phyloP scores from a whole-genome alignment of 2,888 invertebrate genomes.

The Exocentrus adspersus region DNA sequence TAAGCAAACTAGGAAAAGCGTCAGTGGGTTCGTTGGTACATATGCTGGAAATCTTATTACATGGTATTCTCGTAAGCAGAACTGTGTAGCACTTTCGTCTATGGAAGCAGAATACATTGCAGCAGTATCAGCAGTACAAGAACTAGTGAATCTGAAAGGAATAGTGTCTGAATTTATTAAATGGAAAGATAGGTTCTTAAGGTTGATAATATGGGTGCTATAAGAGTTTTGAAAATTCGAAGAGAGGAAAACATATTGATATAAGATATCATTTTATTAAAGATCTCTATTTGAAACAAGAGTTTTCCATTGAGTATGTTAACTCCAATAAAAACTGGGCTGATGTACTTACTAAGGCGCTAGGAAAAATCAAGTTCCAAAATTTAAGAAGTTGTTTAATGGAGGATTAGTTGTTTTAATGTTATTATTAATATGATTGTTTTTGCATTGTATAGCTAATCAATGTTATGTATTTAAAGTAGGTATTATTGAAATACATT shows the following conservation, averaged over 20 bases:
- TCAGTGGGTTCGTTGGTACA: conserved; percentile 39
- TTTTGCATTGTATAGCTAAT: too few relatives aligned
- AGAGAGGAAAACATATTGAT: background rate
- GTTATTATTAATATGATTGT: too few relatives aligned
- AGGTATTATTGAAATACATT: too few relatives aligned
- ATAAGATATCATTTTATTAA: background rate
- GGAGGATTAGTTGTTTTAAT: too few relatives aligned
- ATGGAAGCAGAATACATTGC: conserved; percentile 17
- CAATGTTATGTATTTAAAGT: too few relatives aligned
- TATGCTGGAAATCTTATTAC: conserved; percentile 38
- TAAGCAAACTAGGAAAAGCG: conserved; percentile 29
- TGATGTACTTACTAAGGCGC: background rate
- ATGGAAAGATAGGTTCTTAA: background rate
- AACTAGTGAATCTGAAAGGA: background rate
- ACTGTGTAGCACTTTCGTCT: conserved; percentile 38
- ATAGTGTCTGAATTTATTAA: background rate
- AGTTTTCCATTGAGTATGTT: background rate
- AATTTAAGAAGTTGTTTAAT: too few relatives aligned
- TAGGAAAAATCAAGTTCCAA: background rate
- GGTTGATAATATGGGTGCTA: background rate
- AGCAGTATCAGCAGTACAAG: background rate
- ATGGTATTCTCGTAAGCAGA: conserved; percentile 43
- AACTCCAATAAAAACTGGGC: background rate
- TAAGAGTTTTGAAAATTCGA: background rate
- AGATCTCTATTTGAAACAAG: background rate